phyloP scores from a whole-genome alignment of 2,113 vertebrate species.

The Ictalurus punctatus region DNA sequence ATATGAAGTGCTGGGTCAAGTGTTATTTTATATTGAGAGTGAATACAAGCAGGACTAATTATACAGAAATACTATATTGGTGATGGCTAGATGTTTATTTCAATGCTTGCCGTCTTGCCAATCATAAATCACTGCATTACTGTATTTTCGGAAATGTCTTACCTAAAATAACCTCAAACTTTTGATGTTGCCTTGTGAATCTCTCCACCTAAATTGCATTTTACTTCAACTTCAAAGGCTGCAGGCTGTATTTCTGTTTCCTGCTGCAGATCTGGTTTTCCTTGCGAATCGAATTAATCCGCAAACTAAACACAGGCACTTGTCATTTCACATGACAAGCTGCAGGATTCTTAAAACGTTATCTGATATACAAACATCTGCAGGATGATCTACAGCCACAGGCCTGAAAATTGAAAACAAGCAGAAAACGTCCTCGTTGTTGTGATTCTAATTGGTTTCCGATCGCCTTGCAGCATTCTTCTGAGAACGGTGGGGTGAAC shows the following conservation, averaged over 20 bases:
- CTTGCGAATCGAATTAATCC: slow-evolving; percentile 28
- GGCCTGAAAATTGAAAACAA: background rate
- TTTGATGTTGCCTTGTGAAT: background rate
- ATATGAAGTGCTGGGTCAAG: background rate
- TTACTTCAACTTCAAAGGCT: slow-evolving; percentile 18
- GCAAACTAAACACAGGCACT: background rate
- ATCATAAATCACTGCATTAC: background rate
- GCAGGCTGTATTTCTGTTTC: slow-evolving; percentile 22
- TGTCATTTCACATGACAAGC: background rate
- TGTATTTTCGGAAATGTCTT: background rate
- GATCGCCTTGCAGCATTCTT: slow-evolving; percentile 62
- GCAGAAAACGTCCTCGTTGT: background rate
- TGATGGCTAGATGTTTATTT: background rate
- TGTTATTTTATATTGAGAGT: background rate
- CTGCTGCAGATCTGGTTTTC: background rate
- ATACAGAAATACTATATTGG: background rate
- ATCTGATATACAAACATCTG: slow-evolving; percentile 2
- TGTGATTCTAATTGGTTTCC: slow-evolving; percentile 27
- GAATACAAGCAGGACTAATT: background rate
- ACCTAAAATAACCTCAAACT: background rate
- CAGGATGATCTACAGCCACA: slow-evolving; percentile 6
- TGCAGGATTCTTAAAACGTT: background rate
- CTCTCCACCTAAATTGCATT: slow-evolving; percentile 1
- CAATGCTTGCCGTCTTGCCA: background rate
- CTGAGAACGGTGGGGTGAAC: slow-evolving; percentile 80